Evolutionary conservation across 2,797 vertebrate species (phyloP).

Genomic region (Sarcophilus harrisii): DNA sequence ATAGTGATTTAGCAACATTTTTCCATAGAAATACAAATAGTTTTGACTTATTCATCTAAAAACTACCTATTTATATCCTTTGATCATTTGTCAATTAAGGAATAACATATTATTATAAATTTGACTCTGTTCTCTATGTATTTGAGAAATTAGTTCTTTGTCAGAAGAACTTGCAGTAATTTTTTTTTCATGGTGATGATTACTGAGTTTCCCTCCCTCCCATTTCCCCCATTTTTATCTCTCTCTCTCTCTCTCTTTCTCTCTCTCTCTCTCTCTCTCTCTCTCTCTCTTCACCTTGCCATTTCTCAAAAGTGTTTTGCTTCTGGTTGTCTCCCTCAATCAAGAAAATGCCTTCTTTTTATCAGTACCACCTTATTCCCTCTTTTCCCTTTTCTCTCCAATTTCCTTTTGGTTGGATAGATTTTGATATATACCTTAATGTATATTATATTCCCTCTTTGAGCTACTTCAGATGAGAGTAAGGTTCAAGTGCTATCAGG

Average conservation of each 20-base stretch:
- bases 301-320: background rate
- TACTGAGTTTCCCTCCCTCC: background rate
- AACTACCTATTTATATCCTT: background rate
- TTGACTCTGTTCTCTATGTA: background rate
- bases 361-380: background rate
- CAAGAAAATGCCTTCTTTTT: background rate
- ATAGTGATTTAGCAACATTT: background rate
- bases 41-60: background rate
- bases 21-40: background rate
- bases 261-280: background rate
- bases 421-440: background rate
- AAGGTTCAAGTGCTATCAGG: background rate
- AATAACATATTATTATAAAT: background rate
- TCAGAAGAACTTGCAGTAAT: background rate
- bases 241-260: too few relatives aligned
- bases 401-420: background rate
- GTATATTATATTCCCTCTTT: background rate
- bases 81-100: background rate
- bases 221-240: background rate
- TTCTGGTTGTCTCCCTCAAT: background rate
- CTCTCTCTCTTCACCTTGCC: background rate
- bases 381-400: background rate
- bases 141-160: background rate
- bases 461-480: background rate
- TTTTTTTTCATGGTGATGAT: background rate